phyloP scores from a whole-genome alignment of 2,113 vertebrate species.

The Brachirus orientalis region DNA sequence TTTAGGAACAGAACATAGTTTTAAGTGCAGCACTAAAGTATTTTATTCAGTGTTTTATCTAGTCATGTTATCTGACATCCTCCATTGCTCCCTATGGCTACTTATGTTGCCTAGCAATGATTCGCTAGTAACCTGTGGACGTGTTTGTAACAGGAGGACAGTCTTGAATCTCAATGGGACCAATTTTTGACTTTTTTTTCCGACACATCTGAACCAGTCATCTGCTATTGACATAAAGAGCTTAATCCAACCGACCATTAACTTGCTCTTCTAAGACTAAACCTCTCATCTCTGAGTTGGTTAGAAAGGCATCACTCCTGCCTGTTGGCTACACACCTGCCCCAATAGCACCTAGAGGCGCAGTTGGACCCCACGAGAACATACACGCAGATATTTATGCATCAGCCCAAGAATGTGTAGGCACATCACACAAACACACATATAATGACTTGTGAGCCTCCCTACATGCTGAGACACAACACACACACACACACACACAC shows the following conservation, averaged over 20 bases:
- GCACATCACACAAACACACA: constrained; percentile 24
- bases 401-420: constrained; percentile 12
- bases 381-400: constrained; percentile 25
- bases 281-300: constrained; percentile 71
- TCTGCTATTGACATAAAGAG: constrained; percentile 68
- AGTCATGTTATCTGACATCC: too few species aligned
- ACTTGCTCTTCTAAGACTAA: constrained; percentile 70
- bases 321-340: constrained; percentile 83
- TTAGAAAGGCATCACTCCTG: constrained; percentile 75
- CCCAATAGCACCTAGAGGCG: constrained; percentile 75
- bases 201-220: constrained; percentile 55
- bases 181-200: constrained; percentile 70
- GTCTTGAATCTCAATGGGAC: constrained; percentile 68
- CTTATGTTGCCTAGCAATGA: too few species aligned
- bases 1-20: too few species aligned
- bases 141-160: background rate
- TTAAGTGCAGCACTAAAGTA: too few species aligned
- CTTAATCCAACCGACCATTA: constrained; percentile 69
- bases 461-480: constrained; percentile 1
- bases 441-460: constrained; percentile 11
- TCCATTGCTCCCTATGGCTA: background rate
- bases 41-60: too few species aligned
- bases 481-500: constrained; percentile 9
- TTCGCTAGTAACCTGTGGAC: background rate
- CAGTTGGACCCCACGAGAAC: constrained; percentile 66